Evolutionary conservation across 2,797 vertebrate species (phyloP), one percentile per base, ranked within the genome.

Genomic region (Dendrocincla fuliginosa): DNA sequence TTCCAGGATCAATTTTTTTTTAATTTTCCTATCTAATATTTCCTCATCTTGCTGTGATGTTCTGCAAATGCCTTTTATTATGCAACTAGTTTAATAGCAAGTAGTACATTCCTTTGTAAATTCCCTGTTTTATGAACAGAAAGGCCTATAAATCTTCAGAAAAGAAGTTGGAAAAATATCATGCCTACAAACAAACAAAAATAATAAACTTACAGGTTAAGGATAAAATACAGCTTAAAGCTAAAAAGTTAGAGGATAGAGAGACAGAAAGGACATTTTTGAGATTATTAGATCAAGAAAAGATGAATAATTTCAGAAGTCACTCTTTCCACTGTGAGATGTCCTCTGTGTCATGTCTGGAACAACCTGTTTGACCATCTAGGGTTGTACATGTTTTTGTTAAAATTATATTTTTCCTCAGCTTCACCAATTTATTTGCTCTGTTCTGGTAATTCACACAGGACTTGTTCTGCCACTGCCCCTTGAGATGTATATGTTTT

Each of bases 261-360:
- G 10, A 44, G 19, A 27, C 1, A 79, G n/a, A 52, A 59, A 27
- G 0, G 16, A n/a, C 1, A 0, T 53, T 61, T 81, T 7, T 57
- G 27, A 60, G 12, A 24, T 61, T 68, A 27, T 23, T 75, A 61
- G 7, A 24, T 42, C 5, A 41, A 11, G 37, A 77, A 70, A 78
- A 77, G 1, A 15, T 2, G 39, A 68, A 46, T 46, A 25, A 50
- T 57, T 83, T 68, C 1, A 61, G 65, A 89, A 50, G 3, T 25
- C 20, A 47, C 3, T 22, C 22, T 89, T 83, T 35, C 10, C 4
- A 25, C 10, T 41, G 2, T 30, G 8, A 12, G 14, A 12, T 6
- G 0, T 49, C 6, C 4, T 81, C 23, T 56, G 6, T 39, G 13
- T 47, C n/a, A 53, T 12, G 8, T 25, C 6, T 49, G 46, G 6